Evolutionary conservation across 64 coral and sea anemone species (phyloP).

Genomic region (Exaiptasia diaphana): DNA sequence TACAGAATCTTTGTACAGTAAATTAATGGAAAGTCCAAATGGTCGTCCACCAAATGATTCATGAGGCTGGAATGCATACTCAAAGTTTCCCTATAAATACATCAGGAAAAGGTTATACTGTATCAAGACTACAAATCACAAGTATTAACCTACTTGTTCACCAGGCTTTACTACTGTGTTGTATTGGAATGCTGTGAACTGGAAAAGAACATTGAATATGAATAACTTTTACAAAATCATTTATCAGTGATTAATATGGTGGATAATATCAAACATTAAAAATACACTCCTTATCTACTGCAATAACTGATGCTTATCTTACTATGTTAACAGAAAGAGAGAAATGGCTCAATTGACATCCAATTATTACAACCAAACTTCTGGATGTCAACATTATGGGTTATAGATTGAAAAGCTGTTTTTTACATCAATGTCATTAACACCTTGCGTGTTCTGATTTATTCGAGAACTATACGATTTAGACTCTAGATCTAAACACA

Average conservation of each 20-base stretch:
- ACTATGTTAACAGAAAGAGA: not conserved
- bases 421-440: no score
- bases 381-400: no score
- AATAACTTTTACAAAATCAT: not conserved
- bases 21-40: slow-evolving; percentile 87
- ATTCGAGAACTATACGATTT: no score
- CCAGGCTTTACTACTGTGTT: slow-evolving; percentile 92
- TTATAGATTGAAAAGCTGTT: no score
- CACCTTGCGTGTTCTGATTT: no score
- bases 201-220: not conserved
- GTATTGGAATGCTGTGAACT: slow-evolving; percentile 88
- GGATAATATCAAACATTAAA: no score
- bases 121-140: not conserved
- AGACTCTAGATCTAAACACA: no score
- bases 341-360: no score
- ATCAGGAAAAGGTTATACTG: not conserved
- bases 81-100: slow-evolving; percentile 75
- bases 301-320: not conserved
- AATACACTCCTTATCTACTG: no score
- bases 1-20: slow-evolving; percentile 91
- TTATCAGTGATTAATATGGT: not conserved
- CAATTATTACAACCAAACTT: no score
- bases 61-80: slow-evolving; percentile 96
- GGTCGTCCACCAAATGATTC: slow-evolving; percentile 95
- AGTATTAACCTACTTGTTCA: slow-evolving; percentile 62